Conservation (phyloP, 2,888 invertebrate species). For the Embidobia sp. region DNA sequence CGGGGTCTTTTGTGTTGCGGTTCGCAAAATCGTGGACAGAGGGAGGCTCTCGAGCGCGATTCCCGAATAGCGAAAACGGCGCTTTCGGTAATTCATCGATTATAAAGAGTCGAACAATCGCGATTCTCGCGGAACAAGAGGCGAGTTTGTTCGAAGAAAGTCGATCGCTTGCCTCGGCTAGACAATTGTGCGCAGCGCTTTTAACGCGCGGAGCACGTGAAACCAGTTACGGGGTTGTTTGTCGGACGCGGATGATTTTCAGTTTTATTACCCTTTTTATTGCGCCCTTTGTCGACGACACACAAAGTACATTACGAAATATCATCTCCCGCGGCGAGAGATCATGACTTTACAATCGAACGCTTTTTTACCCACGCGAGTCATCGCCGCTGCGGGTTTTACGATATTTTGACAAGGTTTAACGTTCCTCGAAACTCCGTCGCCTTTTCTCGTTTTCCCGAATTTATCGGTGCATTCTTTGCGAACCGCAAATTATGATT, state of each 20-base stretch:
- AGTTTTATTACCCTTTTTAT: slow-evolving; percentile 49
- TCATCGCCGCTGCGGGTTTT: too few relatives aligned
- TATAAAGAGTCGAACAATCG: slow-evolving; percentile 49
- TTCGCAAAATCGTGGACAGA: slow-evolving; percentile 66
- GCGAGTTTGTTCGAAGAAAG: too few relatives aligned
- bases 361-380: slow-evolving; percentile 42
- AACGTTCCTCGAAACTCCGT: slow-evolving; percentile 16
- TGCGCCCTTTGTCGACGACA: slow-evolving; percentile 16
- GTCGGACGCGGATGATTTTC: slow-evolving; percentile 12
- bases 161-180: too few relatives aligned
- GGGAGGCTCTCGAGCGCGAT: slow-evolving; percentile 32
- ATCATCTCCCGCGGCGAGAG: slow-evolving; percentile 48
- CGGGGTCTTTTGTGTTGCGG: slow-evolving; percentile 68
- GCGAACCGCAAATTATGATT: slow-evolving; percentile 38
- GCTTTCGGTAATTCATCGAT: slow-evolving; percentile 50
- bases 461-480: slow-evolving; percentile 11
- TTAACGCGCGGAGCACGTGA: neutral
- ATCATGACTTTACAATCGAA: slow-evolving; percentile 71
- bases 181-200: slow-evolving; percentile 7
- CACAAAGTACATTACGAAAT: slow-evolving; percentile 35
- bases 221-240: neutral
- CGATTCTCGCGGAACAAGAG: too few relatives aligned
- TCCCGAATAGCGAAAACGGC: slow-evolving; percentile 43
- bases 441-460: slow-evolving; percentile 8
- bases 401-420: slow-evolving; percentile 69